Percentiles rank a stretch among this genome's conserved stretches.
Conservation (phyloP, 2,888 invertebrate genomes). For the Acrobasis suavella region DNA sequence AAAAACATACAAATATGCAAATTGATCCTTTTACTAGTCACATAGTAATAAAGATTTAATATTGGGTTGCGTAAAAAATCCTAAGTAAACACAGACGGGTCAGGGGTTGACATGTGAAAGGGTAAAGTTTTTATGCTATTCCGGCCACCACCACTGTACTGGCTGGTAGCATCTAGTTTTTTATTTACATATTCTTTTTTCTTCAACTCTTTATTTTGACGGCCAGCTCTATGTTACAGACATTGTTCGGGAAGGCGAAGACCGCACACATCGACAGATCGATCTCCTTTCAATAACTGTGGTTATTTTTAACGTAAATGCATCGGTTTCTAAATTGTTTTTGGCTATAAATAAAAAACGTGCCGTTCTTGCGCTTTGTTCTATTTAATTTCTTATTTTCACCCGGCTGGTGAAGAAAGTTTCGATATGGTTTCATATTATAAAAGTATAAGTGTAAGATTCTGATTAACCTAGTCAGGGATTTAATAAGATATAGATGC, state of each 20-base stretch:
- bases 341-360: conserved; percentile 9
- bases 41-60: conserved; percentile 24
- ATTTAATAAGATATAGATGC: no score
- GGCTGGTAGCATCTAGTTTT: conserved; percentile 36
- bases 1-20: not conserved
- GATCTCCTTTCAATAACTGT: conserved; percentile 63
- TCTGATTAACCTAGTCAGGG: no score
- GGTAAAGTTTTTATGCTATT: conserved; percentile 46
- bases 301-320: conserved; percentile 53
- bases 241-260: conserved; percentile 30
- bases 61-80: conserved; percentile 37
- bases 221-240: not conserved
- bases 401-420: no score
- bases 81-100: conserved; percentile 39
- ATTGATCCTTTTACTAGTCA: conserved; percentile 14
- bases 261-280: conserved; percentile 66
- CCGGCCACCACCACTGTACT: conserved; percentile 30
- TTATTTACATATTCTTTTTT: conserved; percentile 26
- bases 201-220: not conserved
- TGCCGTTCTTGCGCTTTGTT: not conserved
- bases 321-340: conserved; percentile 33
- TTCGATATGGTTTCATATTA: no score
- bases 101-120: conserved; percentile 47
- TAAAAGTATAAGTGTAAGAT: no score
- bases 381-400: not conserved